Conservation (phyloP, 2,113 vertebrate genomes). For the Perca flavescens region DNA sequence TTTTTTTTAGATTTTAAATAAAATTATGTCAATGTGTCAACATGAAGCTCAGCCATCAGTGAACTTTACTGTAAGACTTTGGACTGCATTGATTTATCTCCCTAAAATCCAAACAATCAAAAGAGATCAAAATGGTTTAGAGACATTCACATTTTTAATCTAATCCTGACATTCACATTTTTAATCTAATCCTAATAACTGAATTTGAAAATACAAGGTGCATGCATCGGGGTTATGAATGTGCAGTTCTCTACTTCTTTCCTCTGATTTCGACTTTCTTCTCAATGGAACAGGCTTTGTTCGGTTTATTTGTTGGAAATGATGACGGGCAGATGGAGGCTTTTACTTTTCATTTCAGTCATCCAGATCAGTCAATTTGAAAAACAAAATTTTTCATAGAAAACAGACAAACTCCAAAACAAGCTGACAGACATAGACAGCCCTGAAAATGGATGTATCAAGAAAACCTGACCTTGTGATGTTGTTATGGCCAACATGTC, state of each 20-base stretch:
- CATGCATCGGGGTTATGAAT: neutral
- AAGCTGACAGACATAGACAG: neutral
- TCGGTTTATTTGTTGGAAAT: neutral
- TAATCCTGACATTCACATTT: neutral
- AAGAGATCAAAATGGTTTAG: neutral
- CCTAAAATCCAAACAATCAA: neutral
- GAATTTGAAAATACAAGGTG: neutral
- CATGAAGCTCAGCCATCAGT: neutral
- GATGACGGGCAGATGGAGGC: neutral
- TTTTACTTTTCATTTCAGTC: neutral
- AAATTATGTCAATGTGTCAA: neutral
- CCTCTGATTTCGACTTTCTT: neutral
- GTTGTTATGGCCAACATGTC: neutral
- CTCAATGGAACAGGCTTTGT: constrained; percentile 12
- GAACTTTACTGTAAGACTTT: neutral
- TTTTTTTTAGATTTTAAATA: neutral
- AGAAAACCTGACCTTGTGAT: neutral
- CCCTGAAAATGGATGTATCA: neutral
- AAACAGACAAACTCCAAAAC: neutral
- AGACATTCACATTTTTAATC: neutral
- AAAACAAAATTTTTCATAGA: neutral
- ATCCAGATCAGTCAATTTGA: neutral
- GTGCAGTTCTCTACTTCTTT: neutral
- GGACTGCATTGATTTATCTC: constrained; percentile 24
- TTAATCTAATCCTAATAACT: neutral